Base-by-base conservation (phyloP, 2,888 invertebrate species). In the Ectemnius lituratus region DNA sequence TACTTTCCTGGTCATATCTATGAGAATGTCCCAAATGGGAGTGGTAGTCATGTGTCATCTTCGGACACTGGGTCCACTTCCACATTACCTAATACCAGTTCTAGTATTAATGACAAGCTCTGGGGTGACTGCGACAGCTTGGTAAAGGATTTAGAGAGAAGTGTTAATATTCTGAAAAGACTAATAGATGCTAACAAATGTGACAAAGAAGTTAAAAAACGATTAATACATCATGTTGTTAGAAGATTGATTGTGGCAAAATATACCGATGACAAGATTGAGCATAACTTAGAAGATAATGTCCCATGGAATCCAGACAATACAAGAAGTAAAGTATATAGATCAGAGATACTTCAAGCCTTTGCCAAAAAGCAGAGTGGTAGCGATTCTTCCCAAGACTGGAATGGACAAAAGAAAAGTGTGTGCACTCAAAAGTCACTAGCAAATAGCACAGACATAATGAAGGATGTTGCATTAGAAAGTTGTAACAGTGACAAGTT, bases 181-280 rank as follows among this genome's bases (percentile, higher is more conserved):
- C 91, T 95, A 52, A 89, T 95, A 16, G 92, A 93, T 76, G 92
- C 93, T 37, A 93, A 93, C 77, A 93, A 93, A 80, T 92, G 93
- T 78, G 93, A 94, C 87, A 89, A 92, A 16, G 90, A 92, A 47
- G 91, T 93, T 4, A 95, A 94, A 88, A 94, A 94, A 79, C 92
- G 93, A 82, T 92, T 95, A 60, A 92, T 95, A 16, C 94, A 94
- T 84, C 93, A 94, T 85, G 92, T 95, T 65, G 93, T 95, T 0
- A 92, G 93, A 76, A 93, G 93, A 86, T 91, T 95, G 14, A 89
- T 94, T 0, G 92, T 92, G 60, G 92, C 93, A 0, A 93, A 92
- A 78, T 94, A 94, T 85, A 92, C 92, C 60, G 94, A 93, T 85
- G 94, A 94, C 77, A 89, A 87, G 58, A 89, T 90, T 6, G 89